Evolutionary conservation across 2,888 invertebrate genomes (phyloP).

Genomic region (Coecobrya sp.): DNA sequence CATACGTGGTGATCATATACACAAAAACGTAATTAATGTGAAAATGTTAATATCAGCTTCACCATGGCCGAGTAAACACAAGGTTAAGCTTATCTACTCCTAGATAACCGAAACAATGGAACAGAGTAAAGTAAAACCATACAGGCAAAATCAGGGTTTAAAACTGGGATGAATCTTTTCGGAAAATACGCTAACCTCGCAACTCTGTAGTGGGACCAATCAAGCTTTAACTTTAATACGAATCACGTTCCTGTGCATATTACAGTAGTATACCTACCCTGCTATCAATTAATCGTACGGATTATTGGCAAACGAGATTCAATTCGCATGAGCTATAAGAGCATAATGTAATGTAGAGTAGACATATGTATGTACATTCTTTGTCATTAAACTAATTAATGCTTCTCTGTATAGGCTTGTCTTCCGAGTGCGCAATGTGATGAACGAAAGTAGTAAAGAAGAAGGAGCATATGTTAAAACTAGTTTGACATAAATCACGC

Average conservation of each 20-base stretch:
- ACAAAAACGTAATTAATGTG: not conserved
- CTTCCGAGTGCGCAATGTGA: not conserved
- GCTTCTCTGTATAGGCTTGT: not conserved
- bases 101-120: constrained; percentile 73
- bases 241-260: constrained; percentile 8
- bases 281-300: not conserved
- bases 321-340: not conserved
- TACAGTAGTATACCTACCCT: not conserved
- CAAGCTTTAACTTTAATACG: too few species aligned
- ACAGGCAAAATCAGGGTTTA: not conserved
- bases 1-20: not conserved
- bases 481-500: constrained; percentile 34
- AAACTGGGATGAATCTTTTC: not conserved
- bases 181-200: not conserved
- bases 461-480: constrained; percentile 8
- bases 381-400: not conserved
- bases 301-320: not conserved
- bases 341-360: not conserved
- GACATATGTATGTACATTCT: constrained; percentile 17
- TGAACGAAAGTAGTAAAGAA: constrained; percentile 6
- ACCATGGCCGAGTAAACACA: constrained; percentile 57
- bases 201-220: too few species aligned
- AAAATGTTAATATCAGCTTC: not conserved
- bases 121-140: not conserved
- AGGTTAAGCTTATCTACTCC: constrained; percentile 68